Conservation (phyloP, 2,888 invertebrate species). For the Sthenelais limicola region DNA sequence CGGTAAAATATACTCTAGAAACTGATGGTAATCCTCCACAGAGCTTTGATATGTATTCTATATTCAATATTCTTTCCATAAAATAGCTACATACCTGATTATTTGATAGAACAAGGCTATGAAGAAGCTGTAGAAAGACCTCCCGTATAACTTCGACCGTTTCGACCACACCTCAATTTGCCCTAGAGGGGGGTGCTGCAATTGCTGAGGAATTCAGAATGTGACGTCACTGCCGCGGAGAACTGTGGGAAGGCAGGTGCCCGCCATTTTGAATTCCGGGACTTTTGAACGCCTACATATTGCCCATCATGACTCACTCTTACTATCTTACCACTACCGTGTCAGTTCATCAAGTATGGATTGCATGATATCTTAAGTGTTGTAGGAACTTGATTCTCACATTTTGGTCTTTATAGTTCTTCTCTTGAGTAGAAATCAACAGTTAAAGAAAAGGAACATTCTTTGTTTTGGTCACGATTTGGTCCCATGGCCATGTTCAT, state of each 20-base stretch:
- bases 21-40: no score
- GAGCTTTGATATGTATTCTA: neutral
- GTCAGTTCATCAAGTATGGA: no score
- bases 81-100: constrained; percentile 10
- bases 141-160: constrained; percentile 40
- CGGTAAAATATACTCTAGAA: neutral
- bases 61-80: neutral
- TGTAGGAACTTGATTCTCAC: no score
- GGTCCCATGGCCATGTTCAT: no score
- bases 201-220: constrained; percentile 45
- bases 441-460: no score
- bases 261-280: neutral
- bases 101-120: constrained; percentile 23
- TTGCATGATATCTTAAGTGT: no score
- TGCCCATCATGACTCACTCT: no score
- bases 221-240: constrained; percentile 25
- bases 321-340: no score
- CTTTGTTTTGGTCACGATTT: no score
- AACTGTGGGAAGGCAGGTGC: constrained; percentile 9
- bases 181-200: constrained; percentile 45
- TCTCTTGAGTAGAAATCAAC: no score
- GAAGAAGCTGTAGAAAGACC: constrained; percentile 41
- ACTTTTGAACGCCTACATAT: no score
- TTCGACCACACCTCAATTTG: constrained; percentile 83
- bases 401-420: no score